Conservation (phyloP, 2,888 invertebrate species). For the Schizotus pectinicornis region DNA sequence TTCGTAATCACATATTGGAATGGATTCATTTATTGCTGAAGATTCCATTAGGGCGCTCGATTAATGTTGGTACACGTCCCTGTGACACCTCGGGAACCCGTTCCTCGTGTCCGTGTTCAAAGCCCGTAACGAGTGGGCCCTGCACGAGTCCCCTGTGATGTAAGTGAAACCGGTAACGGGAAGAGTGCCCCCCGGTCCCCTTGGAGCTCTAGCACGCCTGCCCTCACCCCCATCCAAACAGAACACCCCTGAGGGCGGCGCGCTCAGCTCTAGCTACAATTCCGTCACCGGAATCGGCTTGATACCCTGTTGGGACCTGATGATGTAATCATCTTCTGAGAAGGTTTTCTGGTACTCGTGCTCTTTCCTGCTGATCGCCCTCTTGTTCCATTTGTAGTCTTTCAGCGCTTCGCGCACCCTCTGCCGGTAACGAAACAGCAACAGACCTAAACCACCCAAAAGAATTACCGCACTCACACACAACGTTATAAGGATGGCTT, state of each 20-base stretch:
- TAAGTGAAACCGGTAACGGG: constrained; percentile 79
- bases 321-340: constrained; percentile 85
- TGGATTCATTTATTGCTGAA: constrained; percentile 57
- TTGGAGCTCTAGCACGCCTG: constrained; percentile 59
- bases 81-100: constrained; percentile 55
- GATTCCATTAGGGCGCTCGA: constrained; percentile 17
- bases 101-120: constrained; percentile 51
- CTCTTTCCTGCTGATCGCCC: constrained; percentile 76
- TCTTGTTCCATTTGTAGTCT: constrained; percentile 81
- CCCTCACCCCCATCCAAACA: constrained; percentile 65
- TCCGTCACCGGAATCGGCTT: constrained; percentile 88
- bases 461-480: constrained; percentile 76
- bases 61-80: constrained; percentile 50
- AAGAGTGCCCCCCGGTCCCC: constrained; percentile 65
- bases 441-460: constrained; percentile 72
- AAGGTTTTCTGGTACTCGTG: constrained; percentile 90
- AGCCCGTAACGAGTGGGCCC: constrained; percentile 60
- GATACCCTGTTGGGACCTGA: constrained; percentile 65
- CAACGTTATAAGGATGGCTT: constrained; percentile 79
- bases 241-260: constrained; percentile 79
- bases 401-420: constrained; percentile 82
- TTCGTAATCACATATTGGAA: constrained; percentile 58
- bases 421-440: constrained; percentile 80
- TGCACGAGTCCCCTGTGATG: constrained; percentile 71
- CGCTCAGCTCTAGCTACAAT: constrained; percentile 96